Conservation (phyloP, 2,113 vertebrate genomes). For the Bos javanicus region DNA sequence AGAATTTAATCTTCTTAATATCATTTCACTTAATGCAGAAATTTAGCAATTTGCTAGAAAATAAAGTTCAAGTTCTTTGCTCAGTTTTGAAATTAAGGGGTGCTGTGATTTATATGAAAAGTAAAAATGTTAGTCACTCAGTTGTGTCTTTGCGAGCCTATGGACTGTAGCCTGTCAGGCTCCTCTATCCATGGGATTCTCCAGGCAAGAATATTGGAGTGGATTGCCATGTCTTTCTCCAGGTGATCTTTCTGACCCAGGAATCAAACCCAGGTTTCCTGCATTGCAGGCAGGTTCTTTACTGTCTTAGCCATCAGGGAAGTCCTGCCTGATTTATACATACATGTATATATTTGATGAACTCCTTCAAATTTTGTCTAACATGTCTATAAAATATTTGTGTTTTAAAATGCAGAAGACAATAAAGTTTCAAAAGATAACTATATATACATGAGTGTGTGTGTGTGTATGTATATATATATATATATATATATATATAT, state of each 20-base stretch:
- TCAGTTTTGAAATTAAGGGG: not conserved
- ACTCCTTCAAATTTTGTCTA: not conserved
- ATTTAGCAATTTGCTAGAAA: not conserved
- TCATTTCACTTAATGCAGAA: not conserved
- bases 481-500: no score
- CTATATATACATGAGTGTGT: not conserved
- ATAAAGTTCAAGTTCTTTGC: not conserved
- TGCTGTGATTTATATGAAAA: not conserved
- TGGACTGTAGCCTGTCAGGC: not conserved
- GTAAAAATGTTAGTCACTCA: not conserved
- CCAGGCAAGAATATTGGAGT: not conserved
- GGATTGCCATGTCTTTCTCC: not conserved
- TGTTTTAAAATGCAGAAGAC: not conserved
- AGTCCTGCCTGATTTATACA: not conserved
- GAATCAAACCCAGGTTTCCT: not conserved
- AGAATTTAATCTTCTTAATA: not conserved
- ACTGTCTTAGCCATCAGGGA: not conserved
- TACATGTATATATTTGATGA: not conserved
- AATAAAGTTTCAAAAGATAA: not conserved
- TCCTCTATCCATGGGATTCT: not conserved
- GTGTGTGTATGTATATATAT: not conserved
- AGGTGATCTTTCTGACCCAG: not conserved
- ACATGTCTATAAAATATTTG: not conserved
- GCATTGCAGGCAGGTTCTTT: not conserved
- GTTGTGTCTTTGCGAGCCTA: not conserved